phyloP scores from a whole-genome alignment of 2,113 vertebrate species.

The Notechis scutatus region DNA sequence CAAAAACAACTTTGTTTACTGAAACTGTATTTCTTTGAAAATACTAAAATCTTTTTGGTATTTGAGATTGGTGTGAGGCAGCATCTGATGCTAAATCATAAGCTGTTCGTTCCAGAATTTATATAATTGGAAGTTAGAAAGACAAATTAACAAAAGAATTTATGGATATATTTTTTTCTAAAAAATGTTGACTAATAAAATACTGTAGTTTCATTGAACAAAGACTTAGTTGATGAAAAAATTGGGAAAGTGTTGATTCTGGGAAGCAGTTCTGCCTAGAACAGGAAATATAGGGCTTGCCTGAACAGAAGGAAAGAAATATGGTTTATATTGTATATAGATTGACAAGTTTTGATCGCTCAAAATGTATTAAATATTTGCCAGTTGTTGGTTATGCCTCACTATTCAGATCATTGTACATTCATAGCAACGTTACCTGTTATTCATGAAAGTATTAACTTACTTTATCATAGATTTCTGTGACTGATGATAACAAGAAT shows the following conservation, averaged over 20 bases:
- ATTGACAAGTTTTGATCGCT: background rate
- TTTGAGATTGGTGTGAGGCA: slow-evolving; percentile 47
- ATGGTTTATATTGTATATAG: background rate
- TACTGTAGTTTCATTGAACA: slow-evolving; percentile 12
- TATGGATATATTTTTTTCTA: background rate
- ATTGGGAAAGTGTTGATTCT: background rate
- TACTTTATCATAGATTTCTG: background rate
- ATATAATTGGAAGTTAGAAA: slow-evolving; percentile 37
- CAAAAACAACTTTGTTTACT: slow-evolving; percentile 69
- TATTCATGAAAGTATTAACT: background rate
- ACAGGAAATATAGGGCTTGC: background rate
- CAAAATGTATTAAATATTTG: background rate
- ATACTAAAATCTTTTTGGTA: slow-evolving; percentile 50
- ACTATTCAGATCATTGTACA: background rate
- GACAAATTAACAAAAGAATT: slow-evolving; percentile 52
- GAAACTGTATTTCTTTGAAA: slow-evolving; percentile 60
- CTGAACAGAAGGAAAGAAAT: background rate
- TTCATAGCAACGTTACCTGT: background rate
- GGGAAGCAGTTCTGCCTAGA: background rate
- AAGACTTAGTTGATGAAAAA: background rate
- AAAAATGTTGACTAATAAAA: background rate
- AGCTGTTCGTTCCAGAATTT: slow-evolving; percentile 35
- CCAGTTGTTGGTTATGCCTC: background rate
- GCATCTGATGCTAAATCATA: slow-evolving; percentile 52
- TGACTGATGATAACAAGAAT: background rate